Base-by-base conservation (phyloP, 2,797 vertebrate genomes). In the Rallus crepitans region DNA sequence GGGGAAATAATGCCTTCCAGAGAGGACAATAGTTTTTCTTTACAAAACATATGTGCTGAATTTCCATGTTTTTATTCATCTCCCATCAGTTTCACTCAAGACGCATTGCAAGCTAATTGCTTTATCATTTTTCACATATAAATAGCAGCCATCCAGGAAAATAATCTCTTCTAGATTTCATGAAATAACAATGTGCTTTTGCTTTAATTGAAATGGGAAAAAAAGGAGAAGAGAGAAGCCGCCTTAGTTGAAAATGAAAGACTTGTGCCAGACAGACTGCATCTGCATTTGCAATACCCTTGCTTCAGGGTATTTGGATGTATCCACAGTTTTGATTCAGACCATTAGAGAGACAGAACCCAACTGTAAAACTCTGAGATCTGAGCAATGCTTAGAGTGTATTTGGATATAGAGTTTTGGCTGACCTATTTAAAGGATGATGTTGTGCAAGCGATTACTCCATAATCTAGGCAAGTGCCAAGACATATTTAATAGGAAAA, bases 261-360 rank as follows among this genome's bases (percentile, higher is more conserved):
- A 76, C 47, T 91, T 88, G 33, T 87, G 85, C 80, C 93, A 97
- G 93, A 92, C 88, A 90, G 57, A 81, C 66, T 87, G 80, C 69
- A 91, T 93, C 47, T 90, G 82, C 33, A 90, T 90, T 94, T 88
- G 86, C 70, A 92, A 75, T 96, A 95, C 73, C 82, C 93, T 91
- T 94, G 80, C 95, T 96, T 95, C 94, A 90, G 95, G 95, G 87
- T 89, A 86, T 97, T 93, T 97, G 94, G 94, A 96, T 92, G 45
- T 64, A 92, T 81, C 82, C 66, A 87, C 50, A 95, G 90, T 95
- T 96, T 96, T 93, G 84, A 95, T 94, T 94, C 82, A 94, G 91
- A 93, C 80, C 80, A 94, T 92, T 90, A 95, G 63, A 92, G 77
- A 93, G 95, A 95, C 87, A 96, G 89, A 95, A 94, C 68, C 52